These are phyloP conservation scores for Tetragonisca angustula DNA, from an alignment of 2,888 invertebrate genomes.

Conservation along the genomic window DNA sequence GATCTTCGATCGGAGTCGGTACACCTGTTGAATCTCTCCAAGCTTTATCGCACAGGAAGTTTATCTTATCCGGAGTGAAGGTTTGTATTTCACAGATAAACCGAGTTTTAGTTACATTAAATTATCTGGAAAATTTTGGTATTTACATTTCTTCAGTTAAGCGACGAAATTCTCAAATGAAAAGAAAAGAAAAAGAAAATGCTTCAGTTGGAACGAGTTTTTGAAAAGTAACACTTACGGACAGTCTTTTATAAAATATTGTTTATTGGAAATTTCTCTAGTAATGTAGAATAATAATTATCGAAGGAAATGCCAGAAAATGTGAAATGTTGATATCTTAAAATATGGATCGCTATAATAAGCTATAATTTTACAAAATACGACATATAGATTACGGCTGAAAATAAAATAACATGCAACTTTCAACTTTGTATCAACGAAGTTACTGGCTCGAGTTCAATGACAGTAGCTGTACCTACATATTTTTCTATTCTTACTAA, in stretches of 20 bases:
- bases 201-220: neutral
- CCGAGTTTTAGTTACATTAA: neutral
- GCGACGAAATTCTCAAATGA: no score
- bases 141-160: neutral
- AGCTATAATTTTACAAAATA: neutral
- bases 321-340: neutral
- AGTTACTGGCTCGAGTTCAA: neutral
- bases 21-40: slow-evolving; percentile 35
- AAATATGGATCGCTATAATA: neutral
- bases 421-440: neutral
- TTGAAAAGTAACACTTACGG: neutral
- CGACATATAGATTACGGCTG: neutral
- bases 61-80: no score
- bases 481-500: neutral
- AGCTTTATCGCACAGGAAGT: neutral
- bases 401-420: neutral
- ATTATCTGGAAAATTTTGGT: neutral
- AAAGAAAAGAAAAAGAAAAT: neutral
- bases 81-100: neutral
- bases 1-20: slow-evolving; percentile 19
- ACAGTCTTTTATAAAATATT: no score
- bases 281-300: neutral
- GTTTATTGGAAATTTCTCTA: no score
- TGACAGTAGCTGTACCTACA: neutral
- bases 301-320: neutral